These are phyloP conservation scores for Poeciliopsis retropinna DNA, from an alignment of 2,113 vertebrate genomes.

Conservation along the genomic window DNA sequence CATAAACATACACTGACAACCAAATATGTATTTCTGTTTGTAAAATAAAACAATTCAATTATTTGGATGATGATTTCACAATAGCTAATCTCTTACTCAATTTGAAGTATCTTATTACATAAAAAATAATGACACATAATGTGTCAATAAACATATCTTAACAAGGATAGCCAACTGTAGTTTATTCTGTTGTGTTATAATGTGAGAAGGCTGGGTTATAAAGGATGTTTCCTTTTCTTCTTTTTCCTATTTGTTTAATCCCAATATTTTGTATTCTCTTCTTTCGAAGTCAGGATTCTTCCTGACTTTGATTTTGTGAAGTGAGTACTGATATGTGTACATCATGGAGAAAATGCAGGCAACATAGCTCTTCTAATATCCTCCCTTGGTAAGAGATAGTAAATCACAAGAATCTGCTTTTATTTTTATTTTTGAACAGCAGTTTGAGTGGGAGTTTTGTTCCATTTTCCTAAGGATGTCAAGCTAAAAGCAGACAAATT, in stretches of 20 bases:
- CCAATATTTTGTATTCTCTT: not conserved
- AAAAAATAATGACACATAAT: not conserved
- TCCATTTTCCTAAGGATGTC: too few species aligned
- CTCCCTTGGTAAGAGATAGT: too few species aligned
- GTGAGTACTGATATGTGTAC: not conserved
- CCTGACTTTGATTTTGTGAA: not conserved
- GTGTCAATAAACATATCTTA: too few species aligned
- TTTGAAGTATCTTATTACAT: not conserved
- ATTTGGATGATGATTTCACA: not conserved
- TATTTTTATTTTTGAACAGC: too few species aligned
- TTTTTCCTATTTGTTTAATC: not conserved
- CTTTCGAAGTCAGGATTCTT: not conserved
- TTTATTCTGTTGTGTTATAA: too few species aligned
- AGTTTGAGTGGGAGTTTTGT: not conserved
- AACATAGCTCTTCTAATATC: not conserved
- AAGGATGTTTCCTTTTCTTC: not conserved
- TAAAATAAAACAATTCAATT: not conserved
- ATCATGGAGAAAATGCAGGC: not conserved
- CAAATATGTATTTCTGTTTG: not conserved
- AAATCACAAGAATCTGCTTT: too few species aligned
- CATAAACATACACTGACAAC: not conserved
- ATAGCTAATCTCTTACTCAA: not conserved
- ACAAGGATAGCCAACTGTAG: too few species aligned
- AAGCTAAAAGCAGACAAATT: not conserved
- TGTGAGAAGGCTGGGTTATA: not conserved